These are phyloP conservation scores for Nycticorax nycticorax DNA, from an alignment of 2,113 vertebrate genomes.

Conservation along the genomic window DNA sequence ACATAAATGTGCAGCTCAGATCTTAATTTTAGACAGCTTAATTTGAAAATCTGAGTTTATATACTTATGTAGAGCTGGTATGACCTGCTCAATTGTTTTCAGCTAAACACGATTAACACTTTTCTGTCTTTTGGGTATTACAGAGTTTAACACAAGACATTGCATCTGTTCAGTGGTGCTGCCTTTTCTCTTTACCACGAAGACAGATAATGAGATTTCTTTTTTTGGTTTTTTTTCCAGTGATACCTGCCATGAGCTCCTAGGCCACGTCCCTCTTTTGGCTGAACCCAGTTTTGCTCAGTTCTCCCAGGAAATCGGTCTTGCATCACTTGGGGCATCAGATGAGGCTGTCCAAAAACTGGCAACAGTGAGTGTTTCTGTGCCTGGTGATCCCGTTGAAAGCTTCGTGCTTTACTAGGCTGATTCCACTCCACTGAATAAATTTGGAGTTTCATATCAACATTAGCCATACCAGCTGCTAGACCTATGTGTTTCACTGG, in stretches of 20 bases:
- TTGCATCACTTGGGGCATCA: constrained; percentile 94
- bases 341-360: constrained; percentile 95
- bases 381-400: not conserved
- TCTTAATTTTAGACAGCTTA: not conserved
- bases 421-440: accelerated
- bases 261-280: constrained; percentile 94
- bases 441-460: not conserved
- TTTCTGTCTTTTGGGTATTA: not conserved
- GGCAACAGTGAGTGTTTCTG: constrained; percentile 84
- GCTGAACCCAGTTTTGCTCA: constrained; percentile 98
- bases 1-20: not conserved
- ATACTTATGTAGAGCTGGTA: not conserved
- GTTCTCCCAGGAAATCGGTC: constrained; percentile 97
- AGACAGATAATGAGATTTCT: not conserved
- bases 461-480: not conserved
- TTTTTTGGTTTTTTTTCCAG: constrained; percentile 71
- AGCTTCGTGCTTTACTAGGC: not conserved
- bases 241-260: constrained; percentile 95
- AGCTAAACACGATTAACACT: not conserved
- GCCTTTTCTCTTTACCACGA: not conserved
- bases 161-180: not conserved
- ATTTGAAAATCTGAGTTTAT: not conserved
- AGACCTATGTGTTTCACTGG: not conserved
- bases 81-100: not conserved
- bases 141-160: not conserved